These are phyloP conservation scores for Macrostomum cliftonense DNA, from an alignment of 2,888 invertebrate species.

Conservation along the genomic window DNA sequence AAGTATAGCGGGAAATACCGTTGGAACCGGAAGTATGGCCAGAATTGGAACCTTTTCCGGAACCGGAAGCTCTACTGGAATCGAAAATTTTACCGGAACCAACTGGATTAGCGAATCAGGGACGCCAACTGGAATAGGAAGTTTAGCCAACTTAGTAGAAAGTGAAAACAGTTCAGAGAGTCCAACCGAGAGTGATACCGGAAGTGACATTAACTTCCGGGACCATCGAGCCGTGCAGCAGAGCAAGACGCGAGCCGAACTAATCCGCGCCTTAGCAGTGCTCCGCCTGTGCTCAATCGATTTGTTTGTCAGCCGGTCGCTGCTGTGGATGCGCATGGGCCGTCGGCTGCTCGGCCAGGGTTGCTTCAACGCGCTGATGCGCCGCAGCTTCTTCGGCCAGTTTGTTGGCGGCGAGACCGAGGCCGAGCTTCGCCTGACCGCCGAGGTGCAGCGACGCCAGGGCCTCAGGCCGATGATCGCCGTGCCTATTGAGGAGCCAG, in stretches of 20 bases:
- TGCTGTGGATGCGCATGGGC: conserved; percentile 21
- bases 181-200: not conserved
- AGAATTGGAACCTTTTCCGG: no score
- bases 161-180: no score
- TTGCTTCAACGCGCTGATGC: conserved; percentile 23
- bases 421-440: conserved; percentile 20
- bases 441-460: conserved; percentile 18
- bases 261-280: conserved; percentile 19
- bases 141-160: no score
- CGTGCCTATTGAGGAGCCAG: conserved; percentile 33
- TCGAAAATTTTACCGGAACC: no score
- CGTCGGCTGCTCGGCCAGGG: conserved; percentile 21
- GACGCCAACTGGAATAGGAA: no score
- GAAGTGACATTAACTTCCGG: conserved; percentile 10
- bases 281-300: conserved; percentile 20
- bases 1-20: no score
- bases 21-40: no score
- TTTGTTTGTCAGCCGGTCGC: conserved; percentile 13
- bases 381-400: conserved; percentile 37
- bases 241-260: conserved; percentile 15
- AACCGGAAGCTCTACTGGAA: no score
- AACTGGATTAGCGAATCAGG: no score
- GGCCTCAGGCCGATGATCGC: conserved; percentile 34
- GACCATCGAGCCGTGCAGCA: conserved; percentile 16
- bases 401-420: conserved; percentile 39